Conservation (phyloP, 2,888 invertebrate species). For the Bugula neritina region DNA sequence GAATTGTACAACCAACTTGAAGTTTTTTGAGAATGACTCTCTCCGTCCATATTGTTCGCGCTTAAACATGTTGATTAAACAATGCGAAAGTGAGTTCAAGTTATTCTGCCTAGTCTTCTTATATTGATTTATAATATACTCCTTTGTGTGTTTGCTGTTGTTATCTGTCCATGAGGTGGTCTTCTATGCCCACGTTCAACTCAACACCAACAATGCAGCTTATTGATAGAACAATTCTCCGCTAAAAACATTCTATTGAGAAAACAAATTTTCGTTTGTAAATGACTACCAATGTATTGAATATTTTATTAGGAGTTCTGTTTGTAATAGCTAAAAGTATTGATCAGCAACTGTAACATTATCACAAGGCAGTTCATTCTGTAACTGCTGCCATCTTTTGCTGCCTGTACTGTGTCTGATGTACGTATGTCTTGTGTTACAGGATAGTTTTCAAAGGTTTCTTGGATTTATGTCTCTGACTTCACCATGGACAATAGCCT, state of each 20-base stretch:
- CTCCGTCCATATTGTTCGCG: neutral
- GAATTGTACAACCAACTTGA: neutral
- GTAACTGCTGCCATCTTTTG: neutral
- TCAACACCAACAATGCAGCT: neutral
- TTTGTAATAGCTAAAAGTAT: neutral
- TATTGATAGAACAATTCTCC: constrained; percentile 23
- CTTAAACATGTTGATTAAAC: neutral
- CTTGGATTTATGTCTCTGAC: neutral
- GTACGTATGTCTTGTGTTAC: neutral
- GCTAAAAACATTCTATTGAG: neutral
- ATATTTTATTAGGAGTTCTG: constrained; percentile 20
- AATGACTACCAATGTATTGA: constrained; percentile 20
- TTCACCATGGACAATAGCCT: neutral
- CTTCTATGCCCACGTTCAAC: neutral
- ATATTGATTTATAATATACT: neutral
- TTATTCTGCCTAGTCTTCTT: neutral
- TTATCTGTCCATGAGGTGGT: neutral
- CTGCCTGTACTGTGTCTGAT: neutral
- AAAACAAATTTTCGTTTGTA: neutral
- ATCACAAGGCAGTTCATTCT: neutral
- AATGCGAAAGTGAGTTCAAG: neutral
- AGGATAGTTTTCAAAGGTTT: neutral
- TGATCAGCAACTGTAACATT: neutral
- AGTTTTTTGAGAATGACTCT: neutral
- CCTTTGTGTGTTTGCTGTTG: constrained; percentile 1